These are phyloP conservation scores for Heliothis virescens DNA, from an alignment of 1,140 invertebrate genomes.

Conservation along the genomic window DNA sequence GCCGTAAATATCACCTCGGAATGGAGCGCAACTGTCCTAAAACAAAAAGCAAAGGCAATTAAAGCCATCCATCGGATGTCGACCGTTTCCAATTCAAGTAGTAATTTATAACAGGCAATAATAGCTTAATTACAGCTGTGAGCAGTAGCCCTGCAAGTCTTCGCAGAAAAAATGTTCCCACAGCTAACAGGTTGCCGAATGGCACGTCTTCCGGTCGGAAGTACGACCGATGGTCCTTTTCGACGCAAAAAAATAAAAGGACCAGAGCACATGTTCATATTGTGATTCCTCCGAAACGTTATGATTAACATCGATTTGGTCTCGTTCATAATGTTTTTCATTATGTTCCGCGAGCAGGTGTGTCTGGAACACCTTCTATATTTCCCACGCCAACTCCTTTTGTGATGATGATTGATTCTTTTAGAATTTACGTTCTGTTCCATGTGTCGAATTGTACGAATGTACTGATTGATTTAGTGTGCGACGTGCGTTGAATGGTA, in stretches of 20 bases:
- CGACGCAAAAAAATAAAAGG: slow-evolving; percentile 68
- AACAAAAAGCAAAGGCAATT: slow-evolving; percentile 45
- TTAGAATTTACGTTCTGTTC: slow-evolving; percentile 59
- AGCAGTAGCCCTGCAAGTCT: slow-evolving; percentile 61
- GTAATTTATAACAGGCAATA: slow-evolving; percentile 44
- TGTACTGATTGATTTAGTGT: slow-evolving; percentile 47
- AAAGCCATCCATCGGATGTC: slow-evolving; percentile 45
- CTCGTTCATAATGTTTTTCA: slow-evolving; percentile 66
- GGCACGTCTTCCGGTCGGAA: slow-evolving; percentile 82
- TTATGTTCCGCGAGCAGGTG: slow-evolving; percentile 62
- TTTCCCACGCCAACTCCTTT: slow-evolving; percentile 68
- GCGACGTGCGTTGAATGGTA: slow-evolving; percentile 54
- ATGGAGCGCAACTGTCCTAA: slow-evolving; percentile 8
- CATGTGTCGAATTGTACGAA: slow-evolving; percentile 57
- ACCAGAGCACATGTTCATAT: slow-evolving; percentile 77
- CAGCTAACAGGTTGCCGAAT: slow-evolving; percentile 82
- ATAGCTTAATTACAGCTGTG: slow-evolving; percentile 49
- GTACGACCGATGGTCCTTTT: slow-evolving; percentile 80
- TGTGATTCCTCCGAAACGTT: slow-evolving; percentile 65
- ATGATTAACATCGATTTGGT: slow-evolving; percentile 76
- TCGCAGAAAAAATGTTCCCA: slow-evolving; percentile 79
- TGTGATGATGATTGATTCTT: slow-evolving; percentile 56
- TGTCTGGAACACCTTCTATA: slow-evolving; percentile 70
- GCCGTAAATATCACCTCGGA: slow-evolving; percentile 6
- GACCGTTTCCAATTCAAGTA: slow-evolving; percentile 45